phyloP scores from a whole-genome alignment of 2,888 invertebrate species.

The Pammene aurita region DNA sequence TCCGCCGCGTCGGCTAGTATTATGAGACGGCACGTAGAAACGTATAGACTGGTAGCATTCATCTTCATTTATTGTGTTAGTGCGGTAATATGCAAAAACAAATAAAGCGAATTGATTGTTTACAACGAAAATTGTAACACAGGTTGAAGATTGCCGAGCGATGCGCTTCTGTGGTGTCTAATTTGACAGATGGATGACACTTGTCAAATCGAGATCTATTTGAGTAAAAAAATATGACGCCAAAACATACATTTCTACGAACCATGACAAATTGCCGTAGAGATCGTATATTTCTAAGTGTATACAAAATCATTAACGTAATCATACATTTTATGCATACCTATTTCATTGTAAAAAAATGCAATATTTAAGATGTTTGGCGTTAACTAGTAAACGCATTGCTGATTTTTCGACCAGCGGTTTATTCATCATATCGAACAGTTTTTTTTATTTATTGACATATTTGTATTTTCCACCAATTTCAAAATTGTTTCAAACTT shows the following conservation, averaged over 20 bases:
- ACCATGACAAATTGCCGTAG: background rate
- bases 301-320: background rate
- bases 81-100: conserved; percentile 39
- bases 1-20: conserved; percentile 88
- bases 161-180: conserved; percentile 39
- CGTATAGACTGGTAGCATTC: conserved; percentile 92
- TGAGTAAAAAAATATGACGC: background rate
- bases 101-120: conserved; percentile 65
- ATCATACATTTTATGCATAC: no score
- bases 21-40: conserved; percentile 91
- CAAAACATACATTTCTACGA: background rate
- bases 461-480: no score
- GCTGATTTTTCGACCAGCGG: no score
- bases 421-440: no score
- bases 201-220: conserved; percentile 18
- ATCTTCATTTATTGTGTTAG: conserved; percentile 75
- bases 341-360: no score
- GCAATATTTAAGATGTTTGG: no score
- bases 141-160: conserved; percentile 37
- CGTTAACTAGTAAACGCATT: no score
- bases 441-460: no score
- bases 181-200: conserved; percentile 37
- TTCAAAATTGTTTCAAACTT: no score
- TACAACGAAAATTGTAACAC: conserved; percentile 60
- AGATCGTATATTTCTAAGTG: no score